Evolutionary conservation across 2,797 vertebrate species (phyloP).

Genomic region (Coccyzus lansbergi): DNA sequence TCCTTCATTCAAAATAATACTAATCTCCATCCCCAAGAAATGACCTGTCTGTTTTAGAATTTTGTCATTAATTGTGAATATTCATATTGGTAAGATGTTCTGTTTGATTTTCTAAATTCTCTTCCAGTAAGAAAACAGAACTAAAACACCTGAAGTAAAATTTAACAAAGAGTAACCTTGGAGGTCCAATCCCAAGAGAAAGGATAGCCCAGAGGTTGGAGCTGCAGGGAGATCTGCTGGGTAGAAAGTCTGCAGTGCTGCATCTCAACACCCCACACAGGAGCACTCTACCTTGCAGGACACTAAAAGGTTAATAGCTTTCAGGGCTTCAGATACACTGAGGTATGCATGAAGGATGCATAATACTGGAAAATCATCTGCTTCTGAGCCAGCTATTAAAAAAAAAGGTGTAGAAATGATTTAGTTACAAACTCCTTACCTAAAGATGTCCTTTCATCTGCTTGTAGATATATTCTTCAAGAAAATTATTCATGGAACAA

Average conservation of each 20-base stretch:
- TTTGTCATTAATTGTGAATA: slow-evolving; percentile 34
- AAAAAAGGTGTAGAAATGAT: not conserved
- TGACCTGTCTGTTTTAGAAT: slow-evolving; percentile 56
- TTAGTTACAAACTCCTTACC: slow-evolving; percentile 46
- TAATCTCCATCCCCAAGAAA: slow-evolving; percentile 39
- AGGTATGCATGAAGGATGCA: not conserved
- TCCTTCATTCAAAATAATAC: slow-evolving; percentile 65
- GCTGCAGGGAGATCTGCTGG: not conserved
- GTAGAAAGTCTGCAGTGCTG: not conserved
- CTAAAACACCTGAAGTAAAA: not conserved
- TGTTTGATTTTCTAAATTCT: slow-evolving; percentile 52
- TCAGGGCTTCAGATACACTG: not conserved
- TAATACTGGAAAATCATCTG: not conserved
- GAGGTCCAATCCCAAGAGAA: not conserved
- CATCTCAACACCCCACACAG: not conserved
- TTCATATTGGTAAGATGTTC: slow-evolving; percentile 35
- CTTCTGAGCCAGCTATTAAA: slow-evolving; percentile 25
- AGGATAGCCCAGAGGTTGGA: not conserved
- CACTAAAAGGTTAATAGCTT: not conserved
- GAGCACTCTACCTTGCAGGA: not conserved
- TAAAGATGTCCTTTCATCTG: slow-evolving; percentile 58
- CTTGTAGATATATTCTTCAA: slow-evolving; percentile 49
- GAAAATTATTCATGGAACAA: slow-evolving; percentile 71
- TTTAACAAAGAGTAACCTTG: not conserved
- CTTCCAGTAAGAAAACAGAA: not conserved